phyloP scores from a whole-genome alignment of 2,797 vertebrate species.

The Centropyge bicolor region DNA sequence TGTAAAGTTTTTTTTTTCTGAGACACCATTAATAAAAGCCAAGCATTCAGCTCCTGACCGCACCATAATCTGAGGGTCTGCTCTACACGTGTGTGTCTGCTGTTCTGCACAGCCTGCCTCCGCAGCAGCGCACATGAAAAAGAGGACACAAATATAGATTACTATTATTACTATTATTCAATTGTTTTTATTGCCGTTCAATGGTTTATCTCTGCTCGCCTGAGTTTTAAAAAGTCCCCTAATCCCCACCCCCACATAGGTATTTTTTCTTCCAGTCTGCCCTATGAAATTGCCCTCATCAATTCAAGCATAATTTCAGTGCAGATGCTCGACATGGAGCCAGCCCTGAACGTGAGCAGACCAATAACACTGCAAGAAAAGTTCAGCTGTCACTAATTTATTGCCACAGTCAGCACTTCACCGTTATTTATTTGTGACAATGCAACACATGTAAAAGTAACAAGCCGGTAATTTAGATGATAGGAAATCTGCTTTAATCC shows the following conservation, averaged over 20 bases:
- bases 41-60: constrained; percentile 65
- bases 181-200: neutral
- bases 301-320: constrained; percentile 88
- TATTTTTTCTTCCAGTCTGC: constrained; percentile 49
- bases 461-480: neutral
- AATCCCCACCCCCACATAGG: constrained; percentile 70
- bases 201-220: neutral
- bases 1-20: constrained; percentile 67
- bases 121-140: constrained; percentile 9
- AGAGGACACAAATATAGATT: neutral
- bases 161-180: neutral
- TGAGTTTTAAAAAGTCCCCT: constrained; percentile 5
- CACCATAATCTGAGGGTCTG: constrained; percentile 70
- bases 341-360: constrained; percentile 84
- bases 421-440: neutral
- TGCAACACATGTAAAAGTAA: neutral
- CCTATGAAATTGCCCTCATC: constrained; percentile 89
- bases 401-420: neutral
- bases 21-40: constrained; percentile 80
- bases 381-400: neutral
- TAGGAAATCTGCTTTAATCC: neutral
- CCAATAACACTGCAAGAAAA: constrained; percentile 54
- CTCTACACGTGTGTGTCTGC: constrained; percentile 77
- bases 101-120: constrained; percentile 40
- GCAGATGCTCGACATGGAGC: constrained; percentile 82